Evolutionary conservation across 2,888 invertebrate species (phyloP).

Genomic region (Achlya flavicornis): DNA sequence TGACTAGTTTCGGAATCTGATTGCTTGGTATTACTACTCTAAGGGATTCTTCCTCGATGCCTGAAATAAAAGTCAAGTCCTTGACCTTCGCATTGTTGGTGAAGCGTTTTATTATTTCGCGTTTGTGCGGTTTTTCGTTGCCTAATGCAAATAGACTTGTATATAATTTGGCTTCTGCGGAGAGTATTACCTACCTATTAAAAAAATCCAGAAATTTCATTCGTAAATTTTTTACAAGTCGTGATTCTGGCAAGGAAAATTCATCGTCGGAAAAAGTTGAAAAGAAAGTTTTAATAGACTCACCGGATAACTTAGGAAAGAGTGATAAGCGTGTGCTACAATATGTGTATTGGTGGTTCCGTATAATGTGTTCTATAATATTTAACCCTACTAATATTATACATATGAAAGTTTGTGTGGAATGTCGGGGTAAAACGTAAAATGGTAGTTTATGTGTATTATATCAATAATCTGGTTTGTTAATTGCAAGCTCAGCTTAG

Average conservation of each 20-base stretch:
- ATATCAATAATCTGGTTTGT: too few relatives aligned
- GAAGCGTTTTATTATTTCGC: not conserved
- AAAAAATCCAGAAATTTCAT: not conserved
- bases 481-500: too few relatives aligned
- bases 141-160: constrained; percentile 10
- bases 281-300: constrained; percentile 50
- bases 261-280: constrained; percentile 20
- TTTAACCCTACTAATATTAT: not conserved
- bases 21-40: too few relatives aligned
- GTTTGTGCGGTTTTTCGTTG: not conserved
- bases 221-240: constrained; percentile 2
- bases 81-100: too few relatives aligned
- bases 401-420: not conserved
- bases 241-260: constrained; percentile 17
- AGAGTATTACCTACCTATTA: not conserved
- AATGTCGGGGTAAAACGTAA: too few relatives aligned
- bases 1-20: too few relatives aligned
- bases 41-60: too few relatives aligned
- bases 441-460: too few relatives aligned
- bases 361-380: not conserved
- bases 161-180: not conserved
- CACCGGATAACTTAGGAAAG: constrained; percentile 30
- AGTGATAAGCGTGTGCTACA: not conserved
- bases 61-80: too few relatives aligned
- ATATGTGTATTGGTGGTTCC: not conserved